Evolutionary conservation across 92 coral and sea anemone genomes (phyloP), one percentile per base, ranked within the genome.

Genomic region (Heliopora coerulea): DNA sequence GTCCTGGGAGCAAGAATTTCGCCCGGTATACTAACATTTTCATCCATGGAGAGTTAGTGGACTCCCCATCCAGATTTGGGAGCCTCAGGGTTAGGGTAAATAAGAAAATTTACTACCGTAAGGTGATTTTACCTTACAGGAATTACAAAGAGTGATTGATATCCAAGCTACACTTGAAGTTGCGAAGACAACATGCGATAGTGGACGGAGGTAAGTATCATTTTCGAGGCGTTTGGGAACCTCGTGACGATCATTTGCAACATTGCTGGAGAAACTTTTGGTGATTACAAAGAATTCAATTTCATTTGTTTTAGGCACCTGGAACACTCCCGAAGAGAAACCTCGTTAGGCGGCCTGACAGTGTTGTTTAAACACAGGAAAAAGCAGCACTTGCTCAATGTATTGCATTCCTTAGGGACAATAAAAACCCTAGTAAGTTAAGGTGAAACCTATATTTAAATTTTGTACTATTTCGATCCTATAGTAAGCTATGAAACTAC

Each of bases 121-220:
- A 17, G 37, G 10, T 62, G 4, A 29, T n/a, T 15, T 21, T 29
- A n/a, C 44, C 39, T 46, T 27, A 29, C 58, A 93, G 98, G 98
- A 93, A 83, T 66, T 93, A 28, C 98, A 93, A 79, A 78, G 98
- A 75, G 98, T 93, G 20, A 93, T 93, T 87, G 98, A 93, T 60
- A 79, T 93, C 20, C 89, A 93, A 41, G 96, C 91, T 18, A 80
- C 98, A 40, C 84, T 93, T 2, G 96, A 88, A 78, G 79, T 82
- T 49, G 91, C 98, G 0, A 87, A 96, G 26, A 83, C 96, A 41
- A 93, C 87, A 49, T 93, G 96, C 73, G 91, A 93, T 68, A 84
- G 98, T 56, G 98, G 98, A 24, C 70, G 98, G 46, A 93, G 95
- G 98, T 93, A 31, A 29, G 58, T 25, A n/a, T n/a, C n/a, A n/a